Conservation (phyloP, 2,888 invertebrate species). For the Pristionchus arcanus region DNA sequence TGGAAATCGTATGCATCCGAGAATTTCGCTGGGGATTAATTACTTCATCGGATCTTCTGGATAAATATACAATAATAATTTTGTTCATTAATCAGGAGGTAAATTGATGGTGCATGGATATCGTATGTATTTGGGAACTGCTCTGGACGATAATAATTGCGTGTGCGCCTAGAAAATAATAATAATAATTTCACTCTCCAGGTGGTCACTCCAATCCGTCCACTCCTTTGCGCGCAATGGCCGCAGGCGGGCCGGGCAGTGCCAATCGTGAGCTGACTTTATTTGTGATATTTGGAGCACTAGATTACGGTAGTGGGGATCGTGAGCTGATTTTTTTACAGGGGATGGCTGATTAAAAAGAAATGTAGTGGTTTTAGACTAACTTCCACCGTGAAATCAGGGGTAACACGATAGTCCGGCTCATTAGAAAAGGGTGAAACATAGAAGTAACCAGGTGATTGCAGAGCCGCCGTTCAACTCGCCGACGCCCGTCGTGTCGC, state of each 20-base stretch:
- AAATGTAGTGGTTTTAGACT: too few species aligned
- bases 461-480: conserved; percentile 20
- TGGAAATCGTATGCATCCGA: too few species aligned
- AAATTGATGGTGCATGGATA: neutral
- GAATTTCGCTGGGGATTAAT: too few species aligned
- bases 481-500: neutral
- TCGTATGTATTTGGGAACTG: neutral
- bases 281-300: neutral
- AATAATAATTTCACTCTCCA: neutral
- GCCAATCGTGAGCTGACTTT: conserved; percentile 35
- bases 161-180: neutral
- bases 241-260: conserved; percentile 17
- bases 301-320: neutral
- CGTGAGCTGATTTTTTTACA: neutral
- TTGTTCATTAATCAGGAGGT: too few species aligned
- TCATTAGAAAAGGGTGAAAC: neutral
- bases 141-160: neutral
- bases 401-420: neutral
- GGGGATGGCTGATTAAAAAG: too few species aligned
- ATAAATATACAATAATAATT: too few species aligned
- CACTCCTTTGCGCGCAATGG: neutral
- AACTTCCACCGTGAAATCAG: neutral
- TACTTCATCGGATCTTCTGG: too few species aligned
- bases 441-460: neutral
- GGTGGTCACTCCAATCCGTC: conserved; percentile 44